Conservation (phyloP, 64 coral and sea anemone species). For the Porites australiensis region DNA sequence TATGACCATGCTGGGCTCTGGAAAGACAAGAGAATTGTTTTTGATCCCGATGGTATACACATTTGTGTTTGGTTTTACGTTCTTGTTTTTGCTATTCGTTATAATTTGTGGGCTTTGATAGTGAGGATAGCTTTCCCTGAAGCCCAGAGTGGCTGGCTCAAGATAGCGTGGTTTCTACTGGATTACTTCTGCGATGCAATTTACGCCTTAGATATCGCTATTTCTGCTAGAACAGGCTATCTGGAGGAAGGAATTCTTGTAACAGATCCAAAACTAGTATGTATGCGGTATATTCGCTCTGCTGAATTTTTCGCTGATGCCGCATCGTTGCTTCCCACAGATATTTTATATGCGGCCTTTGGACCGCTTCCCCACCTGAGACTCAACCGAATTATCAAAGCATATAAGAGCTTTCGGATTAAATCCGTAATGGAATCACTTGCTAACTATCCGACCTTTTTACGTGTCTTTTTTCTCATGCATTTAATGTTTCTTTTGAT, state of each 20-base stretch:
- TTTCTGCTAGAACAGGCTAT: conserved; percentile 81
- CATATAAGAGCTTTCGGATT: conserved; percentile 88
- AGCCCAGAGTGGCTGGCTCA: conserved; percentile 68
- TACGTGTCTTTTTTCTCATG: conserved; percentile 93
- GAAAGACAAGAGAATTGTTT: conserved; percentile 66
- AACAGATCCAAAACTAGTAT: conserved; percentile 52
- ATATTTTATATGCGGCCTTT: conserved; percentile 76
- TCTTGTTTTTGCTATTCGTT: conserved; percentile 90
- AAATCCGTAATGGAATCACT: conserved; percentile 91
- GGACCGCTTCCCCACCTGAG: conserved; percentile 81
- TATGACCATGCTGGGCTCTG: conserved; percentile 21
- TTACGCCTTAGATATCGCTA: conserved; percentile 81
- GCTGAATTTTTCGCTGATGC: conserved; percentile 74
- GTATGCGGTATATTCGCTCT: conserved; percentile 67
- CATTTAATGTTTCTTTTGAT: conserved; percentile 96
- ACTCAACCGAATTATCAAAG: conserved; percentile 85
- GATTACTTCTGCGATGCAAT: conserved; percentile 91
- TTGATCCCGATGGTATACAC: conserved; percentile 85
- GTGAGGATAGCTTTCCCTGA: conserved; percentile 86
- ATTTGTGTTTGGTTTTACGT: conserved; percentile 94
- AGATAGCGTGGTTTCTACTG: conserved; percentile 77
- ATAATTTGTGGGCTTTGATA: conserved; percentile 95
- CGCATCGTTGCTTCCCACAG: conserved; percentile 81
- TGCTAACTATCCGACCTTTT: conserved; percentile 89
- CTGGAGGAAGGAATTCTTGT: conserved; percentile 96